Evolutionary conservation across 2,888 invertebrate genomes (phyloP).

Genomic region (Oscheius sp.): DNA sequence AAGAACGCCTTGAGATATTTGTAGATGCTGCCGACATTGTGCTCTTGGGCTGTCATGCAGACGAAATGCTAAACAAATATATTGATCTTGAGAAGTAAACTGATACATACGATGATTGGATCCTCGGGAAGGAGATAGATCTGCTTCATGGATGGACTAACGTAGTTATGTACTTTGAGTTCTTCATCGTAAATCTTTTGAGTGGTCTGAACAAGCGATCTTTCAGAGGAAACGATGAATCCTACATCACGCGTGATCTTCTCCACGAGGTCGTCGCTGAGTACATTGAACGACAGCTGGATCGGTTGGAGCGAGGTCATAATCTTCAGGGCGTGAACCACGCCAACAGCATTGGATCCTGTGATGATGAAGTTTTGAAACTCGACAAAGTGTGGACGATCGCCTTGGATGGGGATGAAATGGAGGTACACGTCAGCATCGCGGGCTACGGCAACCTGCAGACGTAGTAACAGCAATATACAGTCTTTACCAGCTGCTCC

Average conservation of each 20-base stretch:
- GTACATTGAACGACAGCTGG: slow-evolving; percentile 13
- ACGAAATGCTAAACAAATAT: slow-evolving; percentile 28
- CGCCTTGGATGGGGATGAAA: slow-evolving; percentile 1
- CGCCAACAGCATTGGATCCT: slow-evolving; percentile 3
- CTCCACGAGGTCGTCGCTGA: background rate
- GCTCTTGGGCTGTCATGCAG: slow-evolving; percentile 22
- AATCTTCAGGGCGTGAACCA: slow-evolving; percentile 19
- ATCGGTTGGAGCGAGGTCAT: slow-evolving; percentile 30
- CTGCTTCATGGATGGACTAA: slow-evolving; percentile 19
- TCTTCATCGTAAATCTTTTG: slow-evolving; percentile 5
- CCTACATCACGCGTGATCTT: background rate
- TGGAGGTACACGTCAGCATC: slow-evolving; percentile 13
- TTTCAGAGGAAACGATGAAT: background rate
- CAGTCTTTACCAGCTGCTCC: slow-evolving; percentile 3
- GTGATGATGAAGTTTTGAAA: slow-evolving; percentile 20
- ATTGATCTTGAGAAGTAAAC: background rate
- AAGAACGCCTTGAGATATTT: background rate
- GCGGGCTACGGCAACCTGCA: slow-evolving; percentile 17
- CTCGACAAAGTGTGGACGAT: background rate
- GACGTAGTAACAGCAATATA: background rate
- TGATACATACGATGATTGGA: slow-evolving; percentile 14
- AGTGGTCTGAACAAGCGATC: background rate
- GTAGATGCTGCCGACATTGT: slow-evolving; percentile 23
- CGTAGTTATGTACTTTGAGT: background rate
- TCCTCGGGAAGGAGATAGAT: background rate